These are phyloP conservation scores for Tipula helvola DNA, from an alignment of 2,888 invertebrate genomes.

Conservation along the genomic window DNA sequence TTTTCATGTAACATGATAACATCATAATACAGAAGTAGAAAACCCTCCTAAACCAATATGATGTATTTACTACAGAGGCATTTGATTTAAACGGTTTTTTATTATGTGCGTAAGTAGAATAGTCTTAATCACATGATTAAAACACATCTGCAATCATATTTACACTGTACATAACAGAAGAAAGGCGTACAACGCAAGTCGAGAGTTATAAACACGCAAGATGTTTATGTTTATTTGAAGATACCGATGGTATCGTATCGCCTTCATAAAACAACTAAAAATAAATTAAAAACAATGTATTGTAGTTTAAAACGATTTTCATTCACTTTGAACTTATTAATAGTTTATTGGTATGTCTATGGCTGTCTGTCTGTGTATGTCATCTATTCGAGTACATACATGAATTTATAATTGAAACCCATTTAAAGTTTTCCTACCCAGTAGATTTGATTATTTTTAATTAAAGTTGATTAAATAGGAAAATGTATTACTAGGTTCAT, in stretches of 20 bases:
- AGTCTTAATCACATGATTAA: neutral
- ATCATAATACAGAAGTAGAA: neutral
- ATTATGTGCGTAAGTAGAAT: neutral
- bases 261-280: neutral
- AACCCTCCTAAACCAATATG: neutral
- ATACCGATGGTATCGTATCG: neutral
- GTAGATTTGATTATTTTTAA: neutral
- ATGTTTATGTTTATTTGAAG: neutral
- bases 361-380: neutral
- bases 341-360: neutral
- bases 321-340: neutral
- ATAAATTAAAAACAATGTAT: neutral
- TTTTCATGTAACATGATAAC: neutral
- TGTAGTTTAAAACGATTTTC: neutral
- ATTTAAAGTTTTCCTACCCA: neutral
- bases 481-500: neutral
- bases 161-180: no score
- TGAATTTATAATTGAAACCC: neutral
- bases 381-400: neutral
- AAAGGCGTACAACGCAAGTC: neutral
- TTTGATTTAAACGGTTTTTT: neutral
- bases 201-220: neutral
- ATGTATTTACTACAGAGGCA: no score
- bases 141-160: neutral
- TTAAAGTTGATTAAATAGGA: neutral